phyloP scores from a whole-genome alignment of 2,113 vertebrate species.

The Lagopus muta region DNA sequence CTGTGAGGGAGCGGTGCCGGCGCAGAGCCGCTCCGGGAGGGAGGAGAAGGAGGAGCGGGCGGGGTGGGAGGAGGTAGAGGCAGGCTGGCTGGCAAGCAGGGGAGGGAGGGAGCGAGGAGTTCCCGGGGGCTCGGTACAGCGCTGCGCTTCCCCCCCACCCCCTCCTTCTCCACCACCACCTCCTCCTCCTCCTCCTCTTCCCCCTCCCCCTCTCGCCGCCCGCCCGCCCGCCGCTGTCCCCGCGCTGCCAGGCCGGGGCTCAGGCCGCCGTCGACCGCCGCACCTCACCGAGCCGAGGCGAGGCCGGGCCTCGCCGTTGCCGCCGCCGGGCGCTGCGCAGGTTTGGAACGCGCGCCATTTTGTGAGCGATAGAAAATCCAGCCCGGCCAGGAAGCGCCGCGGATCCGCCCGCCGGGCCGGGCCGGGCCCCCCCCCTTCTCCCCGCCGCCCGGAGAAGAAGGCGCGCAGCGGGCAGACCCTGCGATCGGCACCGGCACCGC shows the following conservation, averaged over 20 bases:
- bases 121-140: no score
- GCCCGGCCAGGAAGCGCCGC: slow-evolving; percentile 65
- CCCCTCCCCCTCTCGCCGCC: background rate
- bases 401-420: slow-evolving; percentile 63
- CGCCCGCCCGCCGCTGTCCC: slow-evolving; percentile 40
- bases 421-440: background rate
- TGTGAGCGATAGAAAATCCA: slow-evolving; percentile 90
- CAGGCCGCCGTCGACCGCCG: slow-evolving; percentile 11
- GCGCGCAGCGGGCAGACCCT: slow-evolving; percentile 9
- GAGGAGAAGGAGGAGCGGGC: slow-evolving; percentile 27
- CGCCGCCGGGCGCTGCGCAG: slow-evolving; percentile 93
- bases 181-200: background rate
- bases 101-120: no score
- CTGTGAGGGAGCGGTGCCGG: background rate
- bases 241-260: slow-evolving; percentile 57
- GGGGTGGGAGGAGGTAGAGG: slow-evolving; percentile 22
- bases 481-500: background rate
- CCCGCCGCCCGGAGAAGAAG: slow-evolving; percentile 20
- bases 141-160: background rate
- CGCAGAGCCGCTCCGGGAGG: slow-evolving; percentile 8
- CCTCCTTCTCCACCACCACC: background rate
- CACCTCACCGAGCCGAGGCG: slow-evolving; percentile 15
- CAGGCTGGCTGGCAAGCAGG: background rate
- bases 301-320: slow-evolving; percentile 29
- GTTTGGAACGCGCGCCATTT: slow-evolving; percentile 98